Conservation (phyloP, 2,113 vertebrate genomes). For the Ceratotherium simum region DNA sequence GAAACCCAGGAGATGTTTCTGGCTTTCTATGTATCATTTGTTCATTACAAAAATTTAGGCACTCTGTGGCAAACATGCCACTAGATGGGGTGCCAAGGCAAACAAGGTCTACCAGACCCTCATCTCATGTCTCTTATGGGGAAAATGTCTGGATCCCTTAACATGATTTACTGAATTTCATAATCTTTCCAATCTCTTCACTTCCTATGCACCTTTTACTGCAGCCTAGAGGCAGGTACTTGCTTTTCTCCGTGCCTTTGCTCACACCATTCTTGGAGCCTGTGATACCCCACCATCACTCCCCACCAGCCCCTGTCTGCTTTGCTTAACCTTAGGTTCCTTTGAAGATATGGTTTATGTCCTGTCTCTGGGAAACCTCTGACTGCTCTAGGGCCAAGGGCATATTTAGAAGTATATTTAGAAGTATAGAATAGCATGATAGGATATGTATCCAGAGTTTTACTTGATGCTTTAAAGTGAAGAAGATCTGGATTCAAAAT, state of each 20-base stretch:
- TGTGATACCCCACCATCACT: neutral
- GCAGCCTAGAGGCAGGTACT: neutral
- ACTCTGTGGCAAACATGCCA: neutral
- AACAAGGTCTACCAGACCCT: neutral
- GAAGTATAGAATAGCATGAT: neutral
- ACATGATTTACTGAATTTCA: neutral
- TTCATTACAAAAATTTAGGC: neutral
- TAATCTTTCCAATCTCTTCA: neutral
- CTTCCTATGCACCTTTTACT: neutral
- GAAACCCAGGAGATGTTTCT: neutral
- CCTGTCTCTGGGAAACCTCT: neutral
- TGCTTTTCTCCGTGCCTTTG: neutral
- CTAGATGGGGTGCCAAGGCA: neutral
- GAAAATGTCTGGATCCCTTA: neutral
- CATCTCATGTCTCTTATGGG: neutral
- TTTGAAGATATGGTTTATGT: neutral
- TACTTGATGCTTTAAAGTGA: constrained; percentile 20
- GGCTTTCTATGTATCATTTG: neutral
- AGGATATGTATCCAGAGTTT: neutral
- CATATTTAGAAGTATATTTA: neutral
- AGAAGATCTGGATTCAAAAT: constrained; percentile 13
- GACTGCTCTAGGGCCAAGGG: neutral
- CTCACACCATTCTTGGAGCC: neutral
- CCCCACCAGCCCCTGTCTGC: neutral
- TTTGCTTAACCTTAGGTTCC: neutral